Base-by-base conservation (phyloP, 2,888 invertebrate species). In the Idaea biselata region DNA sequence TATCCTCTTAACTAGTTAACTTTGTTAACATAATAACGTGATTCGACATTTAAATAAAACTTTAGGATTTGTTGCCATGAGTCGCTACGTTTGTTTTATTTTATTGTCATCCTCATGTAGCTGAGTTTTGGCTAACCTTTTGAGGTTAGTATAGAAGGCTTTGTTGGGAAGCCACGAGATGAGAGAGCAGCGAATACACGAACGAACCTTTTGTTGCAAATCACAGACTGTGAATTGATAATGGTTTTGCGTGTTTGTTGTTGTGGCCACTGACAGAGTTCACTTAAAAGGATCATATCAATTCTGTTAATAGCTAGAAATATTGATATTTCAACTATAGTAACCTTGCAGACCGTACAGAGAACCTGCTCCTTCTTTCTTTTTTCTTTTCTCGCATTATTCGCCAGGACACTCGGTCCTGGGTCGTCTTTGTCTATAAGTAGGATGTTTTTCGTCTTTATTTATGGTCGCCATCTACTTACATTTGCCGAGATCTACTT, bases 181-280 rank as follows among this genome's bases (percentile, higher is more conserved):
- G 77, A 73, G 78, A 74, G 74, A 81, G 83, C 84, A 83, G 79
- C 76, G 77, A 78, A 76, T 78, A 82, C 82, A 81, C 77, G 82
- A 72, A 71, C 78, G 81, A 79, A 75, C 79, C 87, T 82, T 86
- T 88, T 88, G 87, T 88, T 81, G 76, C 79, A 82, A 84, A 74
- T 82, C 85, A 84, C 76, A 78, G 80, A 82, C 79, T 86, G 88
- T 87, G 81, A 88, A 88, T 85, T 87, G 89, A 88, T 88, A 89
- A 88, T 85, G 82, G 77, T 73, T 74, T 78, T 76, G 77, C 73
- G 78, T 80, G 79, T 83, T 86, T 81, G 78, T 81, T 77, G 76
- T 82, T 84, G 77, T 76, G 75, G 74, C 60, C 44, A 64, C 65
- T 68, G 64, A 64, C 65, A 68, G 64, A 61, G 65, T 69, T 60